phyloP scores from a whole-genome alignment of 2,888 invertebrate genomes.

The Mimachlamys varia region DNA sequence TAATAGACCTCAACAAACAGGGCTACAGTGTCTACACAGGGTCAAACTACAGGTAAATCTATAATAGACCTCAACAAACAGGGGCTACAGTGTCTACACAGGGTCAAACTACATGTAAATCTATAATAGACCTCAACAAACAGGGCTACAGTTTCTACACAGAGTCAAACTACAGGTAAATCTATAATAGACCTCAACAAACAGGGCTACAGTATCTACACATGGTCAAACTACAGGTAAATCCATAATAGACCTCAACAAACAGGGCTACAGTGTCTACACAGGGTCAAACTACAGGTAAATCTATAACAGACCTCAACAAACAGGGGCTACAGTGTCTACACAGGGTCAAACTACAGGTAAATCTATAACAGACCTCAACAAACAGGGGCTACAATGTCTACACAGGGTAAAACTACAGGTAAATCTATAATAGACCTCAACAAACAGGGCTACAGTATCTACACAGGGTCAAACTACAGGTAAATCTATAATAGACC shows the following conservation, averaged over 20 bases:
- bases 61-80: too few relatives aligned
- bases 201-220: constrained; percentile 54
- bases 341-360: constrained; percentile 56
- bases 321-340: constrained; percentile 49
- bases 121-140: too few relatives aligned
- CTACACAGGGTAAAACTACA: constrained; percentile 59
- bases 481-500: background rate
- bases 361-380: constrained; percentile 28
- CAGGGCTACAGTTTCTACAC: too few relatives aligned
- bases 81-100: too few relatives aligned
- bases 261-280: constrained; percentile 52
- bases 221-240: constrained; percentile 52
- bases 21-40: constrained; percentile 58
- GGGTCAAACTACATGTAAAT: too few relatives aligned
- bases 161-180: too few relatives aligned
- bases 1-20: constrained; percentile 40
- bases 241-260: constrained; percentile 36
- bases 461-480: constrained; percentile 59
- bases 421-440: background rate
- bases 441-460: constrained; percentile 47
- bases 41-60: constrained; percentile 46
- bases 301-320: constrained; percentile 37
- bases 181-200: constrained; percentile 42
- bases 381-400: constrained; percentile 46
- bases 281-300: constrained; percentile 55